phyloP scores from a whole-genome alignment of 1,140 invertebrate genomes.

The Dryas iulia region DNA sequence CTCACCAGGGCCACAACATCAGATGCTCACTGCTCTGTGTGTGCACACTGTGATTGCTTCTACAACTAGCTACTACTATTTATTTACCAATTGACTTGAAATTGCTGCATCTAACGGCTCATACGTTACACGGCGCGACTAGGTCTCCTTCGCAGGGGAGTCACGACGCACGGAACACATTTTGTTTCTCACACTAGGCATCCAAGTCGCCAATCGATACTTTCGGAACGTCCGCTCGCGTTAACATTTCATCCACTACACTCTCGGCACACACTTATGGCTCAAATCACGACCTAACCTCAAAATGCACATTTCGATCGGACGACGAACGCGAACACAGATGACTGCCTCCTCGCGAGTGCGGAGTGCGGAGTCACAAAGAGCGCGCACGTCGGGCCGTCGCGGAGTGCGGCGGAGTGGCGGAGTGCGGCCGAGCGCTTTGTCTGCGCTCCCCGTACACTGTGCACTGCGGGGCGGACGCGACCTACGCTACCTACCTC shows the following conservation, averaged over 20 bases:
- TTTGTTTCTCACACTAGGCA: constrained; percentile 44
- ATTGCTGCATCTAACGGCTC: constrained; percentile 34
- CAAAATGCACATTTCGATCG: constrained; percentile 68
- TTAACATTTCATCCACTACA: constrained; percentile 34
- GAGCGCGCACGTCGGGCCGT: constrained; percentile 45
- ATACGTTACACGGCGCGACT: constrained; percentile 34
- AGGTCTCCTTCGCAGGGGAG: constrained; percentile 25
- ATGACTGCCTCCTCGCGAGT: constrained; percentile 52
- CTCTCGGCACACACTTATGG: constrained; percentile 38
- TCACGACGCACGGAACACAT: constrained; percentile 39
- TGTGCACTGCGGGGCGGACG: not conserved
- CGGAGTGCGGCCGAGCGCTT: not conserved
- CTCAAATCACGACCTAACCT: constrained; percentile 72
- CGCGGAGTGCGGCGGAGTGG: constrained; percentile 36
- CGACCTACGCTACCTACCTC: not conserved
- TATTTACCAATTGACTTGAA: constrained; percentile 36
- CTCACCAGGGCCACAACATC: constrained; percentile 41
- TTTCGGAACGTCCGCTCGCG: constrained; percentile 20
- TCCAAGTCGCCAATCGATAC: constrained; percentile 29
- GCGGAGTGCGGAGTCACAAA: constrained; percentile 41
- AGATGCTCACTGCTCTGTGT: constrained; percentile 6
- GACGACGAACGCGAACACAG: constrained; percentile 67
- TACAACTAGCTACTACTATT: constrained; percentile 38
- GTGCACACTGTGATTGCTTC: constrained; percentile 25
- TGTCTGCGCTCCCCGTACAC: not conserved